Base-by-base conservation (phyloP, 2,888 invertebrate species). In the Mycalesis mineus region DNA sequence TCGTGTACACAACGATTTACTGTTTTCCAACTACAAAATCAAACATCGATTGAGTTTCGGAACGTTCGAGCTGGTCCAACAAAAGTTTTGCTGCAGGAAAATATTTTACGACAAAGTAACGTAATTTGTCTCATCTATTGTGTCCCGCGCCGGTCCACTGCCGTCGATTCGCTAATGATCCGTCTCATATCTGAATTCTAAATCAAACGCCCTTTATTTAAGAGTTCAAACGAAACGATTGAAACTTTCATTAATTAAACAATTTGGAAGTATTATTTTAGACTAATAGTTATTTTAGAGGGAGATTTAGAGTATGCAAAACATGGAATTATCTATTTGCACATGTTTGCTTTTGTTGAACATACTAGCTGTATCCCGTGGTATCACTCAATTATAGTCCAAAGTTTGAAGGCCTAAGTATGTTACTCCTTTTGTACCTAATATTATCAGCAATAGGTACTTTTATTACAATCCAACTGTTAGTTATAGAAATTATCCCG, bases 101-200 rank as follows among this genome's bases (percentile, higher is more conserved):
- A 64, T 64, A 65, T 67, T 62, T 63, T 51, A 59, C 61, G 56
- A 57, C 61, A 60, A 64, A 63, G 64, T 64, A 62, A 60, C 58
- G 63, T 67, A 69, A 70, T 68, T 67, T 65, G 68, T 68, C 63
- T 36, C 54, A 65, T 64, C 61, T 62, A 76, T 82, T 78, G 72
- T 77, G 66, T 58, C 65, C 65, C 62, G 65, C 64, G 71, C 72
- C 69, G 70, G 66, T 69, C 68, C 68, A 67, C 67, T 71, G 69
- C 64, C 69, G 72, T 66, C 68, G 65, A 68, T 65, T 60, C 66
- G 59, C 73, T 80, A 82, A 82, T 78, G 75, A 78, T 72, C 71
- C 75, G 65, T 73, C 72, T 74, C 72, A 73, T 70, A 75, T 73
- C 71, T 71, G 61, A 65, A 65, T 66, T 75, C 72, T 74, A 68